A percentile compares a stretch with the other conserved stretches of the same genome.
These are phyloP conservation scores for Chlamydotis undulata DNA, from an alignment of 2,113 vertebrate species.

Conservation along the genomic window DNA sequence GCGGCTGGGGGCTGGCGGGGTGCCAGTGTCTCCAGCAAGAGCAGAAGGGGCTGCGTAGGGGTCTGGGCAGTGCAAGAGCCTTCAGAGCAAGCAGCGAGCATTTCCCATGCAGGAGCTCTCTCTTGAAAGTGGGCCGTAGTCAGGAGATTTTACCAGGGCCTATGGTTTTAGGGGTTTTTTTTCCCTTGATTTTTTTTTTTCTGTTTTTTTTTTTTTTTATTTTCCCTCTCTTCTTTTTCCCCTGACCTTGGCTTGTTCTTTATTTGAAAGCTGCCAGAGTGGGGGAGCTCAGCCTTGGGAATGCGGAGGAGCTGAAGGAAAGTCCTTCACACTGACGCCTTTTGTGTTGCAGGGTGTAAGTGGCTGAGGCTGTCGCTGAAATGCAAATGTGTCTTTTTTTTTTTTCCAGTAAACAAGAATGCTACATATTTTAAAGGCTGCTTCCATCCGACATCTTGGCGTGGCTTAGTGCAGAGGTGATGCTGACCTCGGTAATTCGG, in stretches of 20 bases:
- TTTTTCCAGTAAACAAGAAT: background rate
- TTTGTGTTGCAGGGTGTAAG: background rate
- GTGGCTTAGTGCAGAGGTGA: background rate
- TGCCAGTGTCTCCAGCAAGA: background rate
- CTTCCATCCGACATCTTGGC: background rate
- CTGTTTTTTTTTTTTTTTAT: background rate
- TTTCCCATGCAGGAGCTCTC: background rate
- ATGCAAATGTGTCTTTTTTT: background rate
- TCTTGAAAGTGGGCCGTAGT: background rate
- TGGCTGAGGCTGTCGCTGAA: background rate
- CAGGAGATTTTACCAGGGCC: background rate
- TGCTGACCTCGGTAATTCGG: background rate
- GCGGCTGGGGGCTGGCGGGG: background rate
- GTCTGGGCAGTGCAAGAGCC: background rate
- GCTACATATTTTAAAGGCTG: background rate
- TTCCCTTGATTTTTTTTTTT: background rate
- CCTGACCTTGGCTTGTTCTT: background rate
- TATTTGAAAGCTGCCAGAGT: background rate
- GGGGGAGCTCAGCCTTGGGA: background rate
- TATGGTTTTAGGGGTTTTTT: background rate
- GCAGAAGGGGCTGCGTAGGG: background rate
- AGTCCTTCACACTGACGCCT: background rate
- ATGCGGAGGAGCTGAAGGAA: background rate
- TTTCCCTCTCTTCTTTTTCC: background rate
- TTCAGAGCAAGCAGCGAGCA: rapidly evolving